Conservation (phyloP, 2,113 vertebrate species). For the Aepyceros melampus region DNA sequence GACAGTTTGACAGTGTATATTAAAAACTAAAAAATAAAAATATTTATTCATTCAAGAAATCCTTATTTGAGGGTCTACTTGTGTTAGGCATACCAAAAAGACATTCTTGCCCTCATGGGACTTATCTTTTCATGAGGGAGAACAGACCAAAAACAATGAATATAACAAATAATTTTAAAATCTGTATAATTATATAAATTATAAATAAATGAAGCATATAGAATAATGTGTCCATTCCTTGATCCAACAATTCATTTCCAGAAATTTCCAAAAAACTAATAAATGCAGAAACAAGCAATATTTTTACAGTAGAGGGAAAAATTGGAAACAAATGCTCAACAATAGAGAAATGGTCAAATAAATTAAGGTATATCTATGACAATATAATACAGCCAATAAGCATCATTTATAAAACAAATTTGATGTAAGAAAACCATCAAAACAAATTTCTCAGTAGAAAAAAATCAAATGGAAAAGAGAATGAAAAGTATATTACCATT, state of each 20-base stretch:
- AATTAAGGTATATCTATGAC: not conserved
- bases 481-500: not conserved
- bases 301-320: not conserved
- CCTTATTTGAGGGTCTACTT: not conserved
- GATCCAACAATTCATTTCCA: not conserved
- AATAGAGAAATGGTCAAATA: slow-evolving; percentile 3
- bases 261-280: not conserved
- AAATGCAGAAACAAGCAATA: not conserved
- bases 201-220: not conserved
- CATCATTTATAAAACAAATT: not conserved
- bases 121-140: not conserved
- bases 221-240: not conserved
- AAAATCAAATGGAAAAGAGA: not conserved
- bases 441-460: not conserved
- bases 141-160: not conserved
- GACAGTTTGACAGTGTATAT: not conserved
- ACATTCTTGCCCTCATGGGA: not conserved
- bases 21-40: not conserved
- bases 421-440: not conserved
- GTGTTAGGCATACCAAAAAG: not conserved
- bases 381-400: not conserved
- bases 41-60: not conserved
- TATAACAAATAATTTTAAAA: not conserved
- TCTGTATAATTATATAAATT: not conserved
- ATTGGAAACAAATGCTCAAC: not conserved